Conservation (phyloP, 2,797 vertebrate species). For the Morelia viridis region DNA sequence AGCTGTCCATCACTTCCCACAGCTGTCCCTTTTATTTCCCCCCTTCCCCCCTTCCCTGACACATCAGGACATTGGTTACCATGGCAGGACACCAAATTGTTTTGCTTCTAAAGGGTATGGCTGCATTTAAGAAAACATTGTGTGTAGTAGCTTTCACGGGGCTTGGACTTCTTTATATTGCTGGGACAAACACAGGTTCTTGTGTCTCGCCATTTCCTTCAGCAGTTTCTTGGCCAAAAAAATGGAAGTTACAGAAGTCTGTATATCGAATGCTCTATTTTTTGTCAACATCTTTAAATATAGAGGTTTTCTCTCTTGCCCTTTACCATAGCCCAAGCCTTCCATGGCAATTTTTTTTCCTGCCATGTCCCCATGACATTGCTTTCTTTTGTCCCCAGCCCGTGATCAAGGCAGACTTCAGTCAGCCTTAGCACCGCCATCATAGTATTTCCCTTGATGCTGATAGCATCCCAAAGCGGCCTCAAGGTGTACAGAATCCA, state of each 20-base stretch:
- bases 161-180: conserved; percentile 62
- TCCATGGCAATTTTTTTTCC: no score
- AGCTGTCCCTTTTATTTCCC: conserved; percentile 69
- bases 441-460: background rate
- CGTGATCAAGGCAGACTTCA: background rate
- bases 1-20: conserved; percentile 67
- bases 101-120: conserved; percentile 67
- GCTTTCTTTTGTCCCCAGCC: background rate
- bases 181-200: conserved; percentile 52
- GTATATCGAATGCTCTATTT: conserved; percentile 74
- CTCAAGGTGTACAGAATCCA: background rate
- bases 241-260: conserved; percentile 58
- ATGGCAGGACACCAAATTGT: conserved; percentile 66
- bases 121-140: conserved; percentile 47
- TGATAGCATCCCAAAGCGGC: background rate
- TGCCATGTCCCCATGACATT: background rate
- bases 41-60: conserved; percentile 30
- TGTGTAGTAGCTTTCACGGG: conserved; percentile 59
- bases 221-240: conserved; percentile 67
- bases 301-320: background rate
- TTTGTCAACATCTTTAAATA: conserved; percentile 6
- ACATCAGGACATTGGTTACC: conserved; percentile 67
- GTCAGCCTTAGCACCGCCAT: background rate
- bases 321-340: no score
- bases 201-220: conserved; percentile 59